These are phyloP conservation scores for Nilaparvata lugens DNA, from an alignment of 1,140 invertebrate genomes.

Conservation along the genomic window DNA sequence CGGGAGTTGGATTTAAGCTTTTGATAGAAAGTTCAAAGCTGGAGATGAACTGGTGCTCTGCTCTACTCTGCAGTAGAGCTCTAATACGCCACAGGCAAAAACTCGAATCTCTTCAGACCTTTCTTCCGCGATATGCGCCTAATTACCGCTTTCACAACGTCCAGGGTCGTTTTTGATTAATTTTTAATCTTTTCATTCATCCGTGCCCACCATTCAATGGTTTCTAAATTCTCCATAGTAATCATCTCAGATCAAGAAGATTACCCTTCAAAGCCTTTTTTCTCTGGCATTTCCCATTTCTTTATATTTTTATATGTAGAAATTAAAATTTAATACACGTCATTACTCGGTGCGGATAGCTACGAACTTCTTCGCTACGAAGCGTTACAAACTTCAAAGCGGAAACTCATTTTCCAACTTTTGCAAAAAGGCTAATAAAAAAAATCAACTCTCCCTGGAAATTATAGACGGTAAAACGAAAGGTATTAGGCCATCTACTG, in stretches of 20 bases:
- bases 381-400: no score
- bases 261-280: background rate
- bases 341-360: no score
- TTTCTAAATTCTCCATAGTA: conserved; percentile 2
- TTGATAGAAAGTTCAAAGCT: conserved; percentile 1
- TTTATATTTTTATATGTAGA: conserved; percentile 1
- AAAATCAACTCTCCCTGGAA: no score
- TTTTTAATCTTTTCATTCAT: conserved; percentile 3
- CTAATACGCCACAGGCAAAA: background rate
- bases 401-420: no score
- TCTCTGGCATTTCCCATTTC: background rate
- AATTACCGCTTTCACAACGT: background rate
- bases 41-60: background rate
- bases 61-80: background rate
- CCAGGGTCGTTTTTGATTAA: conserved; percentile 5
- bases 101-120: conserved; percentile 2
- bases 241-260: conserved; percentile 2
- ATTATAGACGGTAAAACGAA: no score
- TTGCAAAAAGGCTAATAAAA: no score
- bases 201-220: background rate
- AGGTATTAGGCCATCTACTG: no score
- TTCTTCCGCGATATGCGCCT: conserved; percentile 3
- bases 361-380: no score
- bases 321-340: background rate
- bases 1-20: background rate